phyloP scores from a whole-genome alignment of 1,140 invertebrate species.

The Papilio machaon region DNA sequence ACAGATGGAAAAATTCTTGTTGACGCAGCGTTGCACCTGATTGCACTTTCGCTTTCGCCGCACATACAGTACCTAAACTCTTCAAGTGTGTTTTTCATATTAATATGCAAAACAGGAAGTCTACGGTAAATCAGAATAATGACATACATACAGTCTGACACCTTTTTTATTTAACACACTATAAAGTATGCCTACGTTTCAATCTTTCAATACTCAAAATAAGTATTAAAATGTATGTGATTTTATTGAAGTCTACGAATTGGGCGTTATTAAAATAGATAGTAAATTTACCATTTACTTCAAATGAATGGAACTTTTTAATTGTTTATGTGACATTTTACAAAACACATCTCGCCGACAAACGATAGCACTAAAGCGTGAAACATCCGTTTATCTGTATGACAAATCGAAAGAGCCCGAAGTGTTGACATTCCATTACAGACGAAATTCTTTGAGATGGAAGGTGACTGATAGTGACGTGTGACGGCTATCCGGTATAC shows the following conservation, averaged over 20 bases:
- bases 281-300: neutral
- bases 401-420: constrained; percentile 22
- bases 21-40: constrained; percentile 45
- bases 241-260: too few relatives aligned
- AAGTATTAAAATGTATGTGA: too few relatives aligned
- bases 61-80: constrained; percentile 9
- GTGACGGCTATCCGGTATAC: constrained; percentile 10
- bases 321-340: neutral
- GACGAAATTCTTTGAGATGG: constrained; percentile 20
- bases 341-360: neutral
- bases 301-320: neutral
- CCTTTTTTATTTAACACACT: neutral
- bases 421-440: constrained; percentile 25
- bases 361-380: neutral
- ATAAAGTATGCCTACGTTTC: neutral
- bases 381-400: constrained; percentile 8
- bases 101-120: constrained; percentile 32
- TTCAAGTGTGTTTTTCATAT: constrained; percentile 36
- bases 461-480: constrained; percentile 17
- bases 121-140: neutral
- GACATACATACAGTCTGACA: constrained; percentile 2
- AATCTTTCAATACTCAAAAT: neutral
- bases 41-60: constrained; percentile 66
- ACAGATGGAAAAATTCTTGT: constrained; percentile 23
- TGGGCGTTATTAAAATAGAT: neutral